Evolutionary conservation across 2,113 vertebrate genomes (phyloP).

Genomic region (Patagioenas fasciata): DNA sequence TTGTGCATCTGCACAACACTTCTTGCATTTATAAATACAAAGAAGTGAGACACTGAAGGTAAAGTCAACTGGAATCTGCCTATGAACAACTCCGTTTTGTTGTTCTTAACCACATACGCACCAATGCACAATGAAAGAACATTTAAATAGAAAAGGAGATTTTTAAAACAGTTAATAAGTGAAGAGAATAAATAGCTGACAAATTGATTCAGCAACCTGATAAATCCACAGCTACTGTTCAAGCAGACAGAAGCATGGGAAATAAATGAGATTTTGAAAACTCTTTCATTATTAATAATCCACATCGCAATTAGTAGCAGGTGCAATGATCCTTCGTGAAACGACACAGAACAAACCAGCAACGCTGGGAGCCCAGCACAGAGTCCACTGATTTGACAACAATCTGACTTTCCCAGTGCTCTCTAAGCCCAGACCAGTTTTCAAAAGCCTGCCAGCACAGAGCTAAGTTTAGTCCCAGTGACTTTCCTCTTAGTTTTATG

Average conservation of each 20-base stretch:
- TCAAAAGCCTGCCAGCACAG: background rate
- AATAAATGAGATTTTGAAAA: constrained; percentile 50
- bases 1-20: background rate
- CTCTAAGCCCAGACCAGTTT: background rate
- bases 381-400: background rate
- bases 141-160: background rate
- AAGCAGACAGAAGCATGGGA: constrained; percentile 17
- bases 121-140: background rate
- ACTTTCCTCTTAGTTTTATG: background rate
- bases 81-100: background rate
- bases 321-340: constrained; percentile 20
- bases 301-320: constrained; percentile 11
- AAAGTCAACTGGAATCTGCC: constrained; percentile 20
- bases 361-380: background rate
- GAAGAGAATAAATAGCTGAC: constrained; percentile 12
- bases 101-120: background rate
- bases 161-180: background rate
- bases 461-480: background rate
- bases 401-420: background rate
- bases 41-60: background rate
- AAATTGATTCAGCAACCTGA: constrained; percentile 21
- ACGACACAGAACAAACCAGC: background rate
- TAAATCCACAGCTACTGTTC: background rate
- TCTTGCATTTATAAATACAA: background rate
- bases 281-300: constrained; percentile 50